phyloP scores from a whole-genome alignment of 2,113 vertebrate genomes.

The Saimiri boliviensis region DNA sequence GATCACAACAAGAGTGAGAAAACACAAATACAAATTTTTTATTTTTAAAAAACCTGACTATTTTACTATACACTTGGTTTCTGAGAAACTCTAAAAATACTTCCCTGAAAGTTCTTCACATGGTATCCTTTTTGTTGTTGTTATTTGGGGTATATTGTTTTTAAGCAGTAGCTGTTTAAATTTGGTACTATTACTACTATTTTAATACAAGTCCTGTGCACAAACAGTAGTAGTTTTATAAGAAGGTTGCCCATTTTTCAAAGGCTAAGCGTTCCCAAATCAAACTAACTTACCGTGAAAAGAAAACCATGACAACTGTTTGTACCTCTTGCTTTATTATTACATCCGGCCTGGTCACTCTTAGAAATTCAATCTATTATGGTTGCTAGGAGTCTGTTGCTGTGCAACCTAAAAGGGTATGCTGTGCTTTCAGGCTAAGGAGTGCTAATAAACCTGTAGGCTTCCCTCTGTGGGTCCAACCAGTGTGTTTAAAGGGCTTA shows the following conservation, averaged over 20 bases:
- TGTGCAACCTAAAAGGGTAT: constrained; percentile 87
- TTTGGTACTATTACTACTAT: constrained; percentile 46
- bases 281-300: constrained; percentile 81
- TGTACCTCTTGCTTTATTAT: constrained; percentile 87
- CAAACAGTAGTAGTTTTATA: constrained; percentile 72
- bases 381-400: constrained; percentile 88
- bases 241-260: constrained; percentile 60
- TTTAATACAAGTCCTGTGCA: constrained; percentile 65
- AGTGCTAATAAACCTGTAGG: constrained; percentile 84
- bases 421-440: constrained; percentile 82
- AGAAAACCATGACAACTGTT: constrained; percentile 88
- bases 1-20: not conserved
- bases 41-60: constrained; percentile 9
- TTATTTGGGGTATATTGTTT: constrained; percentile 12
- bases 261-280: constrained; percentile 74
- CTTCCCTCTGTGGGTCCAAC: constrained; percentile 76
- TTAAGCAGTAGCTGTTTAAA: constrained; percentile 37
- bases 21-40: not conserved
- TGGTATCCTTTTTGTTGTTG: constrained; percentile 58
- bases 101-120: constrained; percentile 33
- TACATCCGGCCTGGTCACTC: constrained; percentile 87
- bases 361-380: constrained; percentile 88
- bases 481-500: constrained; percentile 82
- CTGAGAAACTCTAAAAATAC: not conserved
- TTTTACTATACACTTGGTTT: constrained; percentile 39